Evolutionary conservation across 2,888 invertebrate species (phyloP).

Genomic region (Synergus japonicus): DNA sequence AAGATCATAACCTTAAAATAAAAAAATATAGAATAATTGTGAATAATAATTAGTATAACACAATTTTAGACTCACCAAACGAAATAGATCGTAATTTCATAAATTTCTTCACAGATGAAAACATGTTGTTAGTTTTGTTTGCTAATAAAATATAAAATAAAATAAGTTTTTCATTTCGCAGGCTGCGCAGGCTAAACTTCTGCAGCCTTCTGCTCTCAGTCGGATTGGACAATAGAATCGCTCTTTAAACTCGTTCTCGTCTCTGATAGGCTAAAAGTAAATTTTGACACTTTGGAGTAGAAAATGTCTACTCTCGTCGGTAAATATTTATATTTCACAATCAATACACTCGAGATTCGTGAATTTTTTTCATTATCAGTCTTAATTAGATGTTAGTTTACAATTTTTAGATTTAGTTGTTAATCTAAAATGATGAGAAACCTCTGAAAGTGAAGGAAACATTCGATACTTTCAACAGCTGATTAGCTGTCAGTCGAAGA

Average conservation of each 20-base stretch:
- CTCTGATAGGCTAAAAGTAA: neutral
- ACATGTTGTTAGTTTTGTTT: constrained; percentile 31
- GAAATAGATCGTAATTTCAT: constrained; percentile 31
- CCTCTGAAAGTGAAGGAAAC: neutral
- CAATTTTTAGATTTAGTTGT: neutral
- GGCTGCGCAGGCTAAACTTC: neutral
- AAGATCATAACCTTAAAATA: constrained; percentile 27
- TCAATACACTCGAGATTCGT: neutral
- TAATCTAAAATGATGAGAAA: neutral
- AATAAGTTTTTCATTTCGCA: constrained; percentile 25
- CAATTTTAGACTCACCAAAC: constrained; percentile 28
- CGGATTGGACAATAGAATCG: neutral
- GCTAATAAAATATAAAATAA: constrained; percentile 6
- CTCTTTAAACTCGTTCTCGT: neutral
- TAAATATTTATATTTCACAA: constrained; percentile 5
- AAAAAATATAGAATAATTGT: neutral
- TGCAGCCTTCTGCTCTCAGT: neutral
- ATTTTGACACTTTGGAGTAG: neutral
- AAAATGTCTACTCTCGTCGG: neutral
- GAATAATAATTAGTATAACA: neutral
- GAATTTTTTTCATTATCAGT: neutral
- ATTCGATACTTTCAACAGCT: neutral
- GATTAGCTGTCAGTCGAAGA: neutral
- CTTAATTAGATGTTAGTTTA: neutral
- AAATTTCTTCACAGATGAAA: constrained; percentile 12